Base-by-base conservation (phyloP, 2,113 vertebrate genomes). In the Melozone crissalis region DNA sequence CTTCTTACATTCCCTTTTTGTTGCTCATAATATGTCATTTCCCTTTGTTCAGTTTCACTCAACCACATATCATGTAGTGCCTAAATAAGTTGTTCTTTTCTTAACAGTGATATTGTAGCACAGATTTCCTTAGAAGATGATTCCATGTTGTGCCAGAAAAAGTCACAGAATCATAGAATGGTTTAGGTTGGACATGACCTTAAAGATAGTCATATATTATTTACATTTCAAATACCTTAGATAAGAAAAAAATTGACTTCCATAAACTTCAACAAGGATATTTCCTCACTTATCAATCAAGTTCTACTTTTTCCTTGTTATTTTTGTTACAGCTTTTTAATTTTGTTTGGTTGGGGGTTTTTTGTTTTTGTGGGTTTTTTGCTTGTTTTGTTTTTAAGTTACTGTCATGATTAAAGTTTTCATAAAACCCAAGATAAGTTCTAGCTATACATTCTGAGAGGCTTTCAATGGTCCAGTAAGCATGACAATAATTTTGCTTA, bases 361-460 rank as follows among this genome's bases (percentile, higher is more conserved):
- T 12, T 15, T 6, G 7, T 13, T 22, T 59, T 35, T 10, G 13
- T 58, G 8, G 13, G 4, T 16, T 35, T 24, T 35, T 59, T 5
- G 5, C 22, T 35, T 7, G 1, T 46, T 71, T 52, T 15, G 0
- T 30, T 90, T 83, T 89, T 28, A 61, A 82, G 49, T 30, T 44
- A 17, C 4, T 75, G 17, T 65, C 33, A 76, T 62, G 61, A 84
- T 86, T 92, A 72, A 89, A 90, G 27, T 59, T 94, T 84, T 61
- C 82, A 7, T 87, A 61, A 91, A 73, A 91, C 33, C 23, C 59
- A 66, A 87, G 67, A 52, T 57, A 92, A 95, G 5, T 33, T 91
- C 59, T 55, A 58, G 13, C 51, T 96, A 83, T 76, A 89, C 61
- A 94, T 96, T 88, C 62, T 59, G 91, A 83, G 89, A 83, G 41